Evolutionary conservation across 2,888 invertebrate species (phyloP), one percentile per base, ranked within the genome.

Genomic region (Galerucella nymphaeae): DNA sequence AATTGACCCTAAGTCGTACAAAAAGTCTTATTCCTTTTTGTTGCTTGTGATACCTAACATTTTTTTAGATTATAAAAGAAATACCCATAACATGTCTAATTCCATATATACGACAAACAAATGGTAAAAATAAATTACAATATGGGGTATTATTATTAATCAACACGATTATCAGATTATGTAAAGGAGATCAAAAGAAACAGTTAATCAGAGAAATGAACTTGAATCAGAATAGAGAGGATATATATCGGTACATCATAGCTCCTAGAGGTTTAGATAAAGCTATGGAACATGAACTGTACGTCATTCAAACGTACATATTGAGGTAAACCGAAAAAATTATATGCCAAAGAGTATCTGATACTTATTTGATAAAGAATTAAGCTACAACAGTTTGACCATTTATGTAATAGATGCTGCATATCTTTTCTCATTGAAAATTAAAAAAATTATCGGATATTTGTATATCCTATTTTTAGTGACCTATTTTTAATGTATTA

Each of bases 291-390:
- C 84, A 83, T 67, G 84, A 86, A 75, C 73, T 86, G 14, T 86
- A 85, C 71, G 81, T 85, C 58, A 81, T 84, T 72, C 86, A 86
- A 73, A 84, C 85, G 0, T 83, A 82, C 67, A 75, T 85, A 41
- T 76, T 86, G 48, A 85, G 85, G 85, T 85, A 83, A 79, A 62
- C 38, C 41, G 13, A 41, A 50, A 45, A 45, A 14, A 13, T 23
- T 4, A 45, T 45, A 38, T 38, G 23, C 23, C 23, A 23, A 23
- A 23, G 4, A 23, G 23, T 23, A 23, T 23, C 1, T 23, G 23
- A 23, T 23, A 23, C 23, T 23, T 23, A 3, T 23, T 23, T 23
- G 23, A 3, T 23, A 4, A 3, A 23, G 23, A 23, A 23, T 23
- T 2, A 23, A 23, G 2, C 23, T 4, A 23, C 23, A 23, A 23